Base-by-base conservation (phyloP, 2,888 invertebrate species). In the Tridacna crocea region DNA sequence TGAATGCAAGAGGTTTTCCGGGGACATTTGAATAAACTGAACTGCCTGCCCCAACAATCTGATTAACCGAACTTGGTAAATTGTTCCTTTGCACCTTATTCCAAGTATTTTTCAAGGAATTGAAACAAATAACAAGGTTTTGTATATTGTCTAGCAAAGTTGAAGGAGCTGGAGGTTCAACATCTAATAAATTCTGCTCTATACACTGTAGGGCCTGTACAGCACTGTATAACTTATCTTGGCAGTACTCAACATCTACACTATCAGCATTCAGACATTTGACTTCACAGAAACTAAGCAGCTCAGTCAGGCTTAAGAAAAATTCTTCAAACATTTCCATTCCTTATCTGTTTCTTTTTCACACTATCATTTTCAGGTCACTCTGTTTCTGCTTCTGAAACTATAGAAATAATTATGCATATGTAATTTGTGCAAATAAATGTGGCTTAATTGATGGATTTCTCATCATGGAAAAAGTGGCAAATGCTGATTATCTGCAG, bases 81-180 rank as follows among this genome's bases (percentile, higher is more conserved):
- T 1, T 27, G 36, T 47, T 74, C 60, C 61, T 22, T 12, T 26
- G 61, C 74, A 13, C 60, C 61, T 58, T 51, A 55, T 26, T 55
- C 47, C 36, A n/a, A 26, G 27, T 17, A 13, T 24, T 73, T 73
- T 63, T n/a, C 58, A 26, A 46, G 74, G 46, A 61, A 61, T 51
- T 26, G 36, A 61, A 51, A 74, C 26, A 74, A 24, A 17, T 55
- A 24, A 55, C 27, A 55, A 26, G 72, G 55, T 55, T 51, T 51
- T 17, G 51, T n/a, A 55, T 55, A 72, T 13, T 24, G 22, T 22
- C 70, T 48, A 70, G n/a, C 55, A 55, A 15, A 55, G 15, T 55
- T 19, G 19, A 15, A 55, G 55, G 55, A 19, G 55, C 3, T 55
- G 55, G 55, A 19, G 55, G 55, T 55, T 55, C 17, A 19, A 55